Evolutionary conservation across 2,113 vertebrate genomes (phyloP).

Genomic region (Psittacara wagleri): DNA sequence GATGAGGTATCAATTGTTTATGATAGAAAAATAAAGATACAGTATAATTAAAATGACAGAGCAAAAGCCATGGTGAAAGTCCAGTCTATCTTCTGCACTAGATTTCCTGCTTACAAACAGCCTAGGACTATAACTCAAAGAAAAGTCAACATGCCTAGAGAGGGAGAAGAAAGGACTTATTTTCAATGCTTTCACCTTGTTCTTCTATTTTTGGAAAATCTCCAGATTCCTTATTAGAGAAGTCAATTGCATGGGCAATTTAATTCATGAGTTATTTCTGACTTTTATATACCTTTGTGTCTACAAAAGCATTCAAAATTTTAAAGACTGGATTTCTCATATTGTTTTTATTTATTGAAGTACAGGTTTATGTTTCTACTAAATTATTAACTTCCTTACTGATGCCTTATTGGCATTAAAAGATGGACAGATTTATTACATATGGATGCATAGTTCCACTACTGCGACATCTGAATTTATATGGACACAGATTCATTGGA

Average conservation of each 20-base stretch:
- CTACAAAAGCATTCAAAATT: neutral
- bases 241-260: neutral
- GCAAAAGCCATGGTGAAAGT: neutral
- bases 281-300: neutral
- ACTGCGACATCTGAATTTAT: neutral
- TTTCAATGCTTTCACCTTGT: neutral
- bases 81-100: neutral
- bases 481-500: neutral
- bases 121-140: neutral
- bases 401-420: neutral
- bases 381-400: neutral
- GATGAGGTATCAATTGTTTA: neutral
- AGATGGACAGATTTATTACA: neutral
- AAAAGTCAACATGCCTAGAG: neutral
- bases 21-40: neutral
- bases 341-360: neutral
- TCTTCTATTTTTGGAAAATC: neutral
- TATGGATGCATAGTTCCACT: neutral
- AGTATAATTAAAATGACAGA: neutral
- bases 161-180: neutral
- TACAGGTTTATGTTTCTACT: neutral
- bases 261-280: neutral
- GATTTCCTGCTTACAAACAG: neutral
- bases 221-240: neutral
- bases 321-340: neutral